Base-by-base conservation (phyloP, 2,113 vertebrate genomes). In the Edolisoma coerulescens region DNA sequence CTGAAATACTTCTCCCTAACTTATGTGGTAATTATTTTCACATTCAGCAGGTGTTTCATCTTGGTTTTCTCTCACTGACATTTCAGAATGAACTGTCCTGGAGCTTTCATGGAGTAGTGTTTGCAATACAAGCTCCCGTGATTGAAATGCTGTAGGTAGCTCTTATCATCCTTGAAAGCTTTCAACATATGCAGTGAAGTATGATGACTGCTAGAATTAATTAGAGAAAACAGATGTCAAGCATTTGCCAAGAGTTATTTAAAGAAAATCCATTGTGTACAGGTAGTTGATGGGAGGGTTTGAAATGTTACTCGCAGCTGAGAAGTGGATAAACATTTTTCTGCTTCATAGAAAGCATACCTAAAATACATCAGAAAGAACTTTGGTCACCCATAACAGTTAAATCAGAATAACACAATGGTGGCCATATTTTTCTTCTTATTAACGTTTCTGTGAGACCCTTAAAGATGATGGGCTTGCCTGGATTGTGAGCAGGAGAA, bases 171-270 rank as follows among this genome's bases (percentile, higher is more conserved):
- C 68, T 89, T 97, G 95, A 97, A 95, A 97, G 92, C 91, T 95
- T 97, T 97, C 95, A 95, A 65, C 84, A 77, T 84, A 90, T 78
- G 76, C 93, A 88, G 84, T 86, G 89, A 97, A 97, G 93, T 97
- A 89, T 97, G 83, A 96, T 97, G 95, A 93, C 92, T 96, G 82
- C 47, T 97, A 84, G 87, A 97, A 97, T 97, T 97, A 97, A 95
- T 95, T 97, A 95, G 95, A 59, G 37, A 96, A 97, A 97, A 96
- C 89, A 94, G 91, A 97, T 93, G 90, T 95, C 88, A 96, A 95
- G 79, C 77, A 91, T 89, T 95, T 96, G 91, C 79, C 83, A 88
- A 85, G 95, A 97, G 83, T 95, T 93, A 90, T 96, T 91, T 96
- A 95, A 95, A 81, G 93, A 93, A 97, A 95, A 96, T 95, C 90